Evolutionary conservation across 2,888 invertebrate species (phyloP), one percentile per base, ranked within the genome.

Genomic region (Tryphoninae sp.): DNA sequence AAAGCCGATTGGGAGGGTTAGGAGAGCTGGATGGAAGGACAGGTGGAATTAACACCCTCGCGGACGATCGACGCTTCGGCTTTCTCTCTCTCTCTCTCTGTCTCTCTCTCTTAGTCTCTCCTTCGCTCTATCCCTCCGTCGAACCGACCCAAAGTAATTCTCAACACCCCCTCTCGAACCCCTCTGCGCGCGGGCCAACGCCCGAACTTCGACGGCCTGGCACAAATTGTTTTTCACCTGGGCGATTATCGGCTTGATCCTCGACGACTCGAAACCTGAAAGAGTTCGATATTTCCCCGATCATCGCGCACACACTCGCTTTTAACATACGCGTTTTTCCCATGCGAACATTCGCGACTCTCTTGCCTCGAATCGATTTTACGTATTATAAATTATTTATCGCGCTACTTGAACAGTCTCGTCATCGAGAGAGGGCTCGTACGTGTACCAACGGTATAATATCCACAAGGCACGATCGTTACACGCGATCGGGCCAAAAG

Each of bases 21-120:
- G 85, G 86, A 86, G 86, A 84, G 83, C 84, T 80, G 80, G 83
- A 85, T 83, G 84, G 83, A 87, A 86, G 88, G 87, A 89, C 88
- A 89, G 89, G 86, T 87, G 88, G 88, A 86, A 89, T 89, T 88
- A 89, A 88, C 87, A 89, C 87, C 86, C 86, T 83, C 45, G 51
- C 73, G 72, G 73, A 77, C 79, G 68, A 82, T 82, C 81, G 75
- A 67, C 67, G 65, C 62, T 62, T 26, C 61, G 19, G 49, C 4
- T 26, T 6, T 11, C 42, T 7, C 58, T 26, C 11, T 11, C 42
- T 7, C 51, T 62, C 67, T 11, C 42, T 7, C 58, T 26, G 6
- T 11, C 42, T 7, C 51, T 62, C 67, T 22, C 26, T 45, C 53
- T 42, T 33, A n/a, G 4, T 42, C 49, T 40, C 51, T 51, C 13